Evolutionary conservation across 2,888 invertebrate species (phyloP), one percentile per base, ranked within the genome.

Genomic region (Zeuzera pyrina): DNA sequence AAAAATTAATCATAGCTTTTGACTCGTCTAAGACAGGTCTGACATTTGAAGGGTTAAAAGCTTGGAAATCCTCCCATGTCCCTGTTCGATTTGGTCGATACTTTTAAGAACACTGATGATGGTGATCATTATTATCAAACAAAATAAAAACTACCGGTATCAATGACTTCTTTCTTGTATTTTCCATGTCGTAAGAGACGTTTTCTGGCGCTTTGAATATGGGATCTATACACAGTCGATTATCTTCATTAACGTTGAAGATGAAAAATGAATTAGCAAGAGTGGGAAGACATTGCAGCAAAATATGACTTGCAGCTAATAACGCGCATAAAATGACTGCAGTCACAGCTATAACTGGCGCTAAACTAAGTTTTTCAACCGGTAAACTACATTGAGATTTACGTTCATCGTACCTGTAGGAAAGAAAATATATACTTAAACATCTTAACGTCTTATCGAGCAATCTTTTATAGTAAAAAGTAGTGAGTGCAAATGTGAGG

Each of bases 191-290:
- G 8, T 11, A 12, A 15, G 15, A n/a, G 6, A 3, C 5, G 3
- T 12, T 12, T 4, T 25, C 25, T 3, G 24, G 29, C 8, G 48
- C 44, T 2, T 35, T 33, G 3, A 49, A 29, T 1, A 47, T 19
- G 2, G 55, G 44, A 24, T 53, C 70, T 8, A 79, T 62, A 36
- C 69, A 68, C 0, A 81, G 57, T 11, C 81, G 50, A 44, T 81
- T 81, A 47, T 79, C 81, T 39, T 79, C 81, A 31, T 79, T 79
- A 0, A 64, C 66, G 36, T 78, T 78, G 49, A 78, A 81, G 26
- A 79, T 71, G 46, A 78, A 81, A 53, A 70, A 79, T 13, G 78
- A 76, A 32, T 63, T 62, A 0, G 71, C 63, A 3, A 53, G 34
- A 0, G 70, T 63, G 0, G 79, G 78, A 2, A 81, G 54, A 33